phyloP scores from a whole-genome alignment of 2,888 invertebrate genomes.

The Melipona bicolor region DNA sequence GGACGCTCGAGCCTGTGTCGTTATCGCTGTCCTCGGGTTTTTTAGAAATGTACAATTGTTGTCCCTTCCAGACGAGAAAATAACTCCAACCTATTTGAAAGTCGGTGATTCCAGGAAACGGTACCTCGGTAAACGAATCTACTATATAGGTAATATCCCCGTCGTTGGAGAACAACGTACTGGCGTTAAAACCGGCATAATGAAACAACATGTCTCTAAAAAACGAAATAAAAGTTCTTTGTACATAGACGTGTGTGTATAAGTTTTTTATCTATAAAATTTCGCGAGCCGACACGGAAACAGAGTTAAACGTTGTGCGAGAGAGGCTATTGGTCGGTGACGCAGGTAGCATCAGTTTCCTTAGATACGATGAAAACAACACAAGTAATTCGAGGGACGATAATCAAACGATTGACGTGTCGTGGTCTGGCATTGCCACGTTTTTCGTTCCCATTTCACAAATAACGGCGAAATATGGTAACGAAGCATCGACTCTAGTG shows the following conservation, averaged over 20 bases:
- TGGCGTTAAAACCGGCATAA: conserved; percentile 76
- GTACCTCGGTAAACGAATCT: conserved; percentile 71
- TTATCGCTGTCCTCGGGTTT: conserved; percentile 47
- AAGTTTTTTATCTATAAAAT: neutral
- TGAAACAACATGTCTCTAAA: conserved; percentile 62
- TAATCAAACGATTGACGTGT: conserved; percentile 37
- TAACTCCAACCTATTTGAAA: conserved; percentile 82
- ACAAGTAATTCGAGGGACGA: conserved; percentile 59
- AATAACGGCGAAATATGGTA: conserved; percentile 63
- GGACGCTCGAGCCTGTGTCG: conserved; percentile 13
- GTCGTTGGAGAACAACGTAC: conserved; percentile 61
- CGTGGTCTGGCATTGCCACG: conserved; percentile 27
- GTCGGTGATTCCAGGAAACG: conserved; percentile 69
- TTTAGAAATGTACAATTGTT: conserved; percentile 74
- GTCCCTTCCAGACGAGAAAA: conserved; percentile 77
- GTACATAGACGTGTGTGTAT: neutral
- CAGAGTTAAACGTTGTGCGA: neutral
- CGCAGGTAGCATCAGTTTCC: conserved; percentile 73
- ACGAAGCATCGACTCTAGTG: conserved; percentile 35
- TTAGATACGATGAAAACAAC: conserved; percentile 77
- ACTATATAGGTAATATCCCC: conserved; percentile 48
- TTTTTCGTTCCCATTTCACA: conserved; percentile 32
- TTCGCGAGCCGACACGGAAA: neutral
- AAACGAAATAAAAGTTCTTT: conserved; percentile 6
- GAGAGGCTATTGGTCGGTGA: conserved; percentile 32